These are phyloP conservation scores for Biston stratarius DNA, from an alignment of 2,888 invertebrate species.

Conservation along the genomic window DNA sequence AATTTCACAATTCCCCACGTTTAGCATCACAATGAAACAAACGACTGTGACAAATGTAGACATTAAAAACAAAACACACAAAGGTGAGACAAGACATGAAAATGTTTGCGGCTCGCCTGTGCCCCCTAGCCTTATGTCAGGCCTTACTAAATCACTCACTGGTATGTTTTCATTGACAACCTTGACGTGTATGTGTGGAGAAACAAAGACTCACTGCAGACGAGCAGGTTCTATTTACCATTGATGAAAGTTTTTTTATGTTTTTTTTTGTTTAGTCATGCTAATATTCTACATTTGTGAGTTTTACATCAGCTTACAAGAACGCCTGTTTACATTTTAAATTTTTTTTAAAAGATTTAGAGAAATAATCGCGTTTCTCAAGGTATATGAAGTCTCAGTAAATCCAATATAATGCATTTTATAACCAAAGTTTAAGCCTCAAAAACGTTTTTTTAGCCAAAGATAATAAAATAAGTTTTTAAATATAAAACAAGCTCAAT, in stretches of 20 bases:
- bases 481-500: no score
- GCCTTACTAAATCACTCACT: slow-evolving; percentile 45
- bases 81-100: slow-evolving; percentile 19
- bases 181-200: slow-evolving; percentile 41
- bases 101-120: slow-evolving; percentile 15
- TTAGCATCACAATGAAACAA: slow-evolving; percentile 26
- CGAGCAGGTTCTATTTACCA: background rate
- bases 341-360: no score
- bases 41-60: slow-evolving; percentile 21
- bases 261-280: background rate
- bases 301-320: no score
- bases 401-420: no score
- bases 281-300: no score
- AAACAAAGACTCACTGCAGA: slow-evolving; percentile 20
- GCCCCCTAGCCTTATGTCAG: slow-evolving; percentile 20
- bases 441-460: no score
- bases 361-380: no score
- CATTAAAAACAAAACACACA: slow-evolving; percentile 26
- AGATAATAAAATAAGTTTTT: no score
- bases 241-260: background rate
- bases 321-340: no score
- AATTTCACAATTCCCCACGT: slow-evolving; percentile 24
- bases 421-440: no score
- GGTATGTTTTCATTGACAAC: slow-evolving; percentile 38
- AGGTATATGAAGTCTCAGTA: no score